Percentiles rank a stretch among this genome's conserved stretches.
phyloP scores from a whole-genome alignment of 2,797 vertebrate genomes.

The Borostomias antarcticus region DNA sequence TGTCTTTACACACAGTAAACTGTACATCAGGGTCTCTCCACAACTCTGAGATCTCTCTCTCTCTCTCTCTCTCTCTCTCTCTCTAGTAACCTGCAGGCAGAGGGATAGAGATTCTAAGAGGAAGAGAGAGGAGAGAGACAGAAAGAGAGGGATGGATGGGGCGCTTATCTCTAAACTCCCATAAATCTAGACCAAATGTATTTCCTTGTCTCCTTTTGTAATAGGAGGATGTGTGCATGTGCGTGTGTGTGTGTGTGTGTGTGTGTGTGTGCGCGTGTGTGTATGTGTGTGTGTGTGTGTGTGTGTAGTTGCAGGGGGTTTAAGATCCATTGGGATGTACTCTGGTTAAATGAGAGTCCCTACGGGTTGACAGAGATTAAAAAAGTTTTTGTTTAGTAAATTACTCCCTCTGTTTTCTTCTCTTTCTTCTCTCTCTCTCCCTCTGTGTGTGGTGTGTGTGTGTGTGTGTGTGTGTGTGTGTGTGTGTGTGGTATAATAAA shows the following conservation, averaged over 20 bases:
- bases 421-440: background rate
- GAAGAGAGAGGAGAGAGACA: conserved; percentile 18
- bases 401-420: conserved; percentile 12
- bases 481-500: background rate
- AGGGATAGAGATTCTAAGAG: conserved; percentile 35
- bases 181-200: conserved; percentile 34
- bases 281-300: conserved; percentile 12
- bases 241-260: no score
- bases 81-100: no score
- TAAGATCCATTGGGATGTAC: conserved; percentile 38
- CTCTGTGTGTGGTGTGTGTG: background rate
- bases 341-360: conserved; percentile 49
- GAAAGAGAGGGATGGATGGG: conserved; percentile 18
- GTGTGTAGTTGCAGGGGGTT: conserved; percentile 19
- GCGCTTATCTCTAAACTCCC: conserved; percentile 47
- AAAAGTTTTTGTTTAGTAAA: conserved; percentile 50
- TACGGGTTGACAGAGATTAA: conserved; percentile 58
- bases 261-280: no score
- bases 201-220: no score
- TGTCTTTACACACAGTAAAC: no score
- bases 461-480: background rate
- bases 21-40: no score
- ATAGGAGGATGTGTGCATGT: no score
- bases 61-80: no score
- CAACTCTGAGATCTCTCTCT: no score